phyloP scores from a whole-genome alignment of 2,888 invertebrate species.

The Xestoiulus laeticollis region DNA sequence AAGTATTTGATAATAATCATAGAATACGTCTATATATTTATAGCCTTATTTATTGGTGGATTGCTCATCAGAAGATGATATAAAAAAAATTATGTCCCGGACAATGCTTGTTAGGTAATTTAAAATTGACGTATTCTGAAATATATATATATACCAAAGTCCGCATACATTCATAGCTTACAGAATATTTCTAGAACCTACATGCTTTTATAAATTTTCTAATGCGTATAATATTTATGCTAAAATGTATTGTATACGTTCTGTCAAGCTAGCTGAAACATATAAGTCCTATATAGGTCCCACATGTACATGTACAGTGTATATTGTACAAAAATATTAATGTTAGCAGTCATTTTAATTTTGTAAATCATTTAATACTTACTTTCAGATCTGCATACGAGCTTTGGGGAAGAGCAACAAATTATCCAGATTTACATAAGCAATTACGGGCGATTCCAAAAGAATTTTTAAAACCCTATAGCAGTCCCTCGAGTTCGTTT shows the following conservation, averaged over 20 bases:
- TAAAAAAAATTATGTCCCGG: constrained; percentile 78
- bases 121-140: too few species aligned
- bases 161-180: too few species aligned
- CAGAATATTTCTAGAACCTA: too few species aligned
- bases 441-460: constrained; percentile 71
- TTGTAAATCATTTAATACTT: neutral
- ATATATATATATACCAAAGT: too few species aligned
- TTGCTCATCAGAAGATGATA: constrained; percentile 76
- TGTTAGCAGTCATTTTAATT: neutral
- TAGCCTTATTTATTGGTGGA: constrained; percentile 87
- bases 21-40: neutral
- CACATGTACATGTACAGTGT: too few species aligned
- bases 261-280: too few species aligned
- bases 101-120: constrained; percentile 75
- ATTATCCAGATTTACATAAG: constrained; percentile 71
- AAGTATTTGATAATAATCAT: constrained; percentile 52
- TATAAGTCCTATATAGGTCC: too few species aligned
- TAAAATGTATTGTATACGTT: too few species aligned
- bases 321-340: too few species aligned
- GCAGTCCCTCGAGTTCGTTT: constrained; percentile 72
- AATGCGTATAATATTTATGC: too few species aligned
- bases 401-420: constrained; percentile 77
- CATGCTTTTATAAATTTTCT: too few species aligned
- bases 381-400: constrained; percentile 66
- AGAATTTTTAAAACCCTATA: constrained; percentile 69